phyloP scores from a whole-genome alignment of 2,113 vertebrate genomes.

The Anhinga anhinga region DNA sequence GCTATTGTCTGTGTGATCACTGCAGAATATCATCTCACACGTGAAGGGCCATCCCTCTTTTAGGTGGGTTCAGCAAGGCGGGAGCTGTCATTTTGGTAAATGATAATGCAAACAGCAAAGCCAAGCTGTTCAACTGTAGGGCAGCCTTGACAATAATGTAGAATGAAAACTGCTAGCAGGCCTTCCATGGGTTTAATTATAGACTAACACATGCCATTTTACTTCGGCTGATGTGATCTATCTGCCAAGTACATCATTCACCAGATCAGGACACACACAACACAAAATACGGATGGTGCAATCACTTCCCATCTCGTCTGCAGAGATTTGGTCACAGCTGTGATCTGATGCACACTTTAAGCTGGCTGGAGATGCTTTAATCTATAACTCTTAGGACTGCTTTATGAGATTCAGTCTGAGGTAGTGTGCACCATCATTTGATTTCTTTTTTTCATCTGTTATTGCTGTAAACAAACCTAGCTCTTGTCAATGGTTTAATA shows the following conservation, averaged over 20 bases:
- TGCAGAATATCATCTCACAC: neutral
- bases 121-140: neutral
- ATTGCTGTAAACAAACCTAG: neutral
- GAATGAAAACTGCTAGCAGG: neutral
- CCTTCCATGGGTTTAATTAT: neutral
- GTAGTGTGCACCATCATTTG: neutral
- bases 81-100: neutral
- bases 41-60: neutral
- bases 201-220: neutral
- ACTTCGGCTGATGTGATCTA: neutral
- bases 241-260: neutral
- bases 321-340: neutral
- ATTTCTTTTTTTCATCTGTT: neutral
- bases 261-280: neutral
- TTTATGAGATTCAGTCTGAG: neutral
- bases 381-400: neutral
- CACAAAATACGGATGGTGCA: neutral
- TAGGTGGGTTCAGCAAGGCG: neutral
- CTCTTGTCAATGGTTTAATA: neutral
- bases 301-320: neutral
- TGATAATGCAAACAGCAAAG: neutral
- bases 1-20: neutral
- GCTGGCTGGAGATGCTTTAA: neutral
- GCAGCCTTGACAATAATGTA: neutral
- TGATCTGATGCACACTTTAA: neutral